Evolutionary conservation across 2,797 vertebrate species (phyloP).

Genomic region (Malurus splendens): DNA sequence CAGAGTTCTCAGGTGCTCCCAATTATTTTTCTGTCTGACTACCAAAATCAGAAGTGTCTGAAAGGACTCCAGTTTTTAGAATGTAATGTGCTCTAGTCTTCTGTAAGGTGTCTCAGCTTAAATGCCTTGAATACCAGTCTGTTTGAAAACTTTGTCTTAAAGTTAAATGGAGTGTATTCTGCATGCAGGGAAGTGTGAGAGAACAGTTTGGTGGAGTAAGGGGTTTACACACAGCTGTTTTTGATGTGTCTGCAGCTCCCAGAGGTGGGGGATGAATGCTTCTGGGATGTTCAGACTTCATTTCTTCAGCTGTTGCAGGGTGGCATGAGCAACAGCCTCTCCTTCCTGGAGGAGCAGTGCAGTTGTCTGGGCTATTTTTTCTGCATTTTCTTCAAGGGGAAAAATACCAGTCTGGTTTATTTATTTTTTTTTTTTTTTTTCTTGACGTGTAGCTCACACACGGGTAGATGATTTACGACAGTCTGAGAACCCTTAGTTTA

Average conservation of each 20-base stretch:
- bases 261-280: neutral
- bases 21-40: slow-evolving; percentile 29
- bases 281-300: neutral
- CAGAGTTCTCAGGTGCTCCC: neutral
- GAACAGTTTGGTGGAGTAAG: neutral
- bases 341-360: neutral
- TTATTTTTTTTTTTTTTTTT: neutral
- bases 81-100: neutral
- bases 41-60: neutral
- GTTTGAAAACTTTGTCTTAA: neutral
- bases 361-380: neutral
- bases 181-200: neutral
- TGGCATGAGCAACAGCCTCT: neutral
- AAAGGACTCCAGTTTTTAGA: neutral
- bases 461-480: fast-evolving
- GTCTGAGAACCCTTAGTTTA: neutral
- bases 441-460: neutral
- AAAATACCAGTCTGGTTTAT: neutral
- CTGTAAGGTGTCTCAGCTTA: neutral
- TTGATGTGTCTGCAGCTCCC: neutral
- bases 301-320: neutral
- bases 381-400: neutral
- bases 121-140: neutral
- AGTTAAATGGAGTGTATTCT: neutral
- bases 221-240: neutral